These are phyloP conservation scores for Lapara coniferarum DNA, from an alignment of 2,888 invertebrate species.

Conservation along the genomic window DNA sequence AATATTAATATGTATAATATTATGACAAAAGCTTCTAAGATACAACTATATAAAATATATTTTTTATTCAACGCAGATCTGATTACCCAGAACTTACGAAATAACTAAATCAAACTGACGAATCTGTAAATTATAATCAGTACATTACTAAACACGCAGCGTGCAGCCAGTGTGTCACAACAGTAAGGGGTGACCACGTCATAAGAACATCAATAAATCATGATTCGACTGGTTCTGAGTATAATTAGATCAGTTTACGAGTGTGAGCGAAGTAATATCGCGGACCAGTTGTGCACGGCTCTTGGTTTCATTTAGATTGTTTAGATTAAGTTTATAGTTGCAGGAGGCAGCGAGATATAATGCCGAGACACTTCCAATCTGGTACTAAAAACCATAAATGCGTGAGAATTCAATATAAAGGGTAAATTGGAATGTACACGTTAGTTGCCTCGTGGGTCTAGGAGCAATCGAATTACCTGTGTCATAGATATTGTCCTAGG, in stretches of 20 bases:
- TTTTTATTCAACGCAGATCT: too few relatives aligned
- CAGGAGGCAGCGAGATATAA: slow-evolving; percentile 21
- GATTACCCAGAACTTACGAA: too few relatives aligned
- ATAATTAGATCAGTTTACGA: slow-evolving; percentile 20
- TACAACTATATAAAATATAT: too few relatives aligned
- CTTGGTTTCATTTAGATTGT: slow-evolving; percentile 56
- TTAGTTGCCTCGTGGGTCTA: too few relatives aligned
- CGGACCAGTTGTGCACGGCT: slow-evolving; percentile 45
- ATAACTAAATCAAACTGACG: too few relatives aligned
- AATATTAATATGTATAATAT: too few relatives aligned
- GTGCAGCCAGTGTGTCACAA: slow-evolving; percentile 12
- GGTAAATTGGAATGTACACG: background rate
- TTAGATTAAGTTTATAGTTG: slow-evolving; percentile 38
- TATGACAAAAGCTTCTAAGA: too few relatives aligned
- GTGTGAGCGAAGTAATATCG: background rate
- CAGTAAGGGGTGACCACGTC: slow-evolving; percentile 10
- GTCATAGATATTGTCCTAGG: too few relatives aligned
- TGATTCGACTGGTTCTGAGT: slow-evolving; percentile 3
- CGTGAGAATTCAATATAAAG: slow-evolving; percentile 2
- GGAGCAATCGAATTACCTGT: too few relatives aligned
- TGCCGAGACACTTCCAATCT: slow-evolving; percentile 1
- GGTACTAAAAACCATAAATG: background rate
- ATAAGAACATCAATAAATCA: slow-evolving; percentile 18
- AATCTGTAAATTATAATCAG: too few relatives aligned
- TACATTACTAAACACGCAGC: background rate